phyloP scores from a whole-genome alignment of 2,888 invertebrate genomes.

The Tribolium freemani region DNA sequence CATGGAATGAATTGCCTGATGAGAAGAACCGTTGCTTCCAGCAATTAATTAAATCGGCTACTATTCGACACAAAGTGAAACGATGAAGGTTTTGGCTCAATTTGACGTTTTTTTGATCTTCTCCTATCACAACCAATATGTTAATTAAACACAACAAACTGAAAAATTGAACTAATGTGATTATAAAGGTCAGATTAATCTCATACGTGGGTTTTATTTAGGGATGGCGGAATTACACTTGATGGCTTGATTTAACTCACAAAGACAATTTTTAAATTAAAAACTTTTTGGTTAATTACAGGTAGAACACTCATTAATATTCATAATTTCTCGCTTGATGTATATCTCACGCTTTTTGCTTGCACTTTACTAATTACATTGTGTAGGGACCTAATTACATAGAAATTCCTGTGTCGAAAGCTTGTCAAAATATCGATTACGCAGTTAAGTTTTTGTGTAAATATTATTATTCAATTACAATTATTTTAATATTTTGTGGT shows the following conservation, averaged over 20 bases:
- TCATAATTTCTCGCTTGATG: slow-evolving; percentile 61
- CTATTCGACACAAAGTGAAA: slow-evolving; percentile 19
- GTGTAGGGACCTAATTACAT: slow-evolving; percentile 35
- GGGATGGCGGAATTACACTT: slow-evolving; percentile 1
- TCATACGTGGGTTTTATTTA: slow-evolving; percentile 10
- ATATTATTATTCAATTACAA: too few species aligned
- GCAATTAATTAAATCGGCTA: slow-evolving; percentile 38
- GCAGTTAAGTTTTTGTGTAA: too few species aligned
- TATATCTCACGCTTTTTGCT: slow-evolving; percentile 62
- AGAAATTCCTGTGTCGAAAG: not conserved
- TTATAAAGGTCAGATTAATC: slow-evolving; percentile 6
- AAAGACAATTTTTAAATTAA: slow-evolving; percentile 37
- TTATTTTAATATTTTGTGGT: too few species aligned
- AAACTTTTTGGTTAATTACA: slow-evolving; percentile 60
- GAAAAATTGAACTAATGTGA: slow-evolving; percentile 1
- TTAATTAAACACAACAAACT: slow-evolving; percentile 10
- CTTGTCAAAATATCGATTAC: not conserved
- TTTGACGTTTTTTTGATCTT: slow-evolving; percentile 6
- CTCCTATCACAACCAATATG: not conserved
- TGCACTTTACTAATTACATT: slow-evolving; percentile 39
- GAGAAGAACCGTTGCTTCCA: slow-evolving; percentile 34
- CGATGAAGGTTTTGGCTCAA: slow-evolving; percentile 3
- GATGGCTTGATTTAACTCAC: slow-evolving; percentile 10
- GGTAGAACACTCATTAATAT: slow-evolving; percentile 59
- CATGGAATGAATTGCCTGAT: slow-evolving; percentile 33